Base-by-base conservation (phyloP, 2,113 vertebrate species). In the Channa maculata region DNA sequence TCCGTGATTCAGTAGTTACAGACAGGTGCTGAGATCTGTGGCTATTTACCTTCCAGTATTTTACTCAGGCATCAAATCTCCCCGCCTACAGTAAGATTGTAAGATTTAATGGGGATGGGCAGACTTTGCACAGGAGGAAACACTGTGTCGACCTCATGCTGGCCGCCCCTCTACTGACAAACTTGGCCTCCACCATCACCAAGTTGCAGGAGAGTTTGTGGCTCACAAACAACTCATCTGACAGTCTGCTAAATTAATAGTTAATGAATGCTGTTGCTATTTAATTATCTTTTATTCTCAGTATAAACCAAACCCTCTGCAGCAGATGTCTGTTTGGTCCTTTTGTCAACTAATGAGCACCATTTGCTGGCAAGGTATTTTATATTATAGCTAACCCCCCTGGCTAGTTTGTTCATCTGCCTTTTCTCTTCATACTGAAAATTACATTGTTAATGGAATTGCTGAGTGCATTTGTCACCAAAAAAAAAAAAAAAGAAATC, bases 251-350 rank as follows among this genome's bases (percentile, higher is more conserved):
- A 59, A 55, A 73, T 46, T 15, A 73, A 72, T 61, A 63, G 38
- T 44, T 57, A 51, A 75, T 70, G 55, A 75, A 49, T 3, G 57
- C 54, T 65, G 66, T 70, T 79, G 51, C 46, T 65, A 12, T 65
- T 52, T 46, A 59, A 66, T 61, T 45, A 65, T 71, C 6, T 59
- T 51, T 64, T 33, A 48, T 38, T 6, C 41, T 53, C 52, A 2
- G 45, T 33, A 49, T 54, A 54, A 71, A 50, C 51, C 57, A 55
- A 74, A 71, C 55, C 9, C 41, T 58, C 51, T 10, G 12, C 52
- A 57, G 6, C 50, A 55, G 53, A 49, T 72, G 68, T 71, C 69
- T 59, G 15, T 79, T 59, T 65, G 34, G 11, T 74, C 55, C 7
- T 14, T 78, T 60, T 43, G 24, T 55, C 24, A 57, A 39, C 38